phyloP scores from a whole-genome alignment of 2,888 invertebrate genomes.

The Scaptomyza flava region DNA sequence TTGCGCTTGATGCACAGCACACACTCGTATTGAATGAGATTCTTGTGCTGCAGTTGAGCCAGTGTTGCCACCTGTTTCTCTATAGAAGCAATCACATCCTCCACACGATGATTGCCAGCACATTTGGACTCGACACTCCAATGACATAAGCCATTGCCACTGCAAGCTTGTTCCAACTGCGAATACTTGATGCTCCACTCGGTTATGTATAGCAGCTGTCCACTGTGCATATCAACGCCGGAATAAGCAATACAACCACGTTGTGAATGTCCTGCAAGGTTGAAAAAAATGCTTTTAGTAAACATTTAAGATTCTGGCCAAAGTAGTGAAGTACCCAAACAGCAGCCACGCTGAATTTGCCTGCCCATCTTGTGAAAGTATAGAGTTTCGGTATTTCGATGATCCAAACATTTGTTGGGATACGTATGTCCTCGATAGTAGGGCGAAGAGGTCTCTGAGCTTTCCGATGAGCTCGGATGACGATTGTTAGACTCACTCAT shows the following conservation, averaged over 20 bases:
- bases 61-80: constrained; percentile 92
- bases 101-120: constrained; percentile 81
- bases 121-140: constrained; percentile 82
- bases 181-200: constrained; percentile 89
- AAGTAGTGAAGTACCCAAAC: constrained; percentile 85
- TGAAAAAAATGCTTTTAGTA: background rate
- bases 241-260: constrained; percentile 90
- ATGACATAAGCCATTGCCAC: constrained; percentile 80
- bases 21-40: constrained; percentile 91
- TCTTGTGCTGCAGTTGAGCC: constrained; percentile 88
- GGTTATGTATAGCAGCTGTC: constrained; percentile 89
- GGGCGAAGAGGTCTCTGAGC: constrained; percentile 85
- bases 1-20: constrained; percentile 88
- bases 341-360: constrained; percentile 90
- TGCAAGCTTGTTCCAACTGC: constrained; percentile 82
- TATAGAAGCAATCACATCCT: constrained; percentile 85
- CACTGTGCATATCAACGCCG: constrained; percentile 90
- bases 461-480: constrained; percentile 86
- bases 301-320: background rate
- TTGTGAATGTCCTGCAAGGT: constrained; percentile 87
- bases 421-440: constrained; percentile 80
- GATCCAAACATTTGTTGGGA: constrained; percentile 84
- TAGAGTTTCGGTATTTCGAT: constrained; percentile 86
- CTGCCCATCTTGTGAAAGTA: constrained; percentile 86
- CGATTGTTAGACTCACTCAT: constrained; percentile 85